Evolutionary conservation across 2,888 invertebrate genomes (phyloP).

Genomic region (Yponomeuta cagnagella): DNA sequence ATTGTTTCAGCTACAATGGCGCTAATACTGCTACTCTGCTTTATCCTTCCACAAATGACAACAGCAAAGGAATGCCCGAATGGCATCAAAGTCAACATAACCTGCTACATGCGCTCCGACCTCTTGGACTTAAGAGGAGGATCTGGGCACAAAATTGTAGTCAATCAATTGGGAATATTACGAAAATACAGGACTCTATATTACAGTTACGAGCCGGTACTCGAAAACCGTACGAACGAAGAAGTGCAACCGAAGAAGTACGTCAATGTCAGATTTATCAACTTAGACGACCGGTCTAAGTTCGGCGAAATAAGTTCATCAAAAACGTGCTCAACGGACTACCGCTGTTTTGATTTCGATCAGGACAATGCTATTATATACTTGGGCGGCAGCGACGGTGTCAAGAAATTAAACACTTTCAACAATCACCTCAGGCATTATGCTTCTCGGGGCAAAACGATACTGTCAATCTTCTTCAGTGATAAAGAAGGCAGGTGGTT

Average conservation of each 20-base stretch:
- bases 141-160: conserved; percentile 47
- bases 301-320: conserved; percentile 35
- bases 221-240: conserved; percentile 33
- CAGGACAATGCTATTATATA: conserved; percentile 50
- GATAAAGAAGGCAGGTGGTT: conserved; percentile 44
- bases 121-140: conserved; percentile 50
- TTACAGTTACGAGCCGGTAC: conserved; percentile 54
- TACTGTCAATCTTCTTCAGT: conserved; percentile 48
- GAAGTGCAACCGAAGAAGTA: conserved; percentile 33
- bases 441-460: conserved; percentile 51
- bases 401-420: conserved; percentile 41
- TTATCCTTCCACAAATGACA: conserved; percentile 17
- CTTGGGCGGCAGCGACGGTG: conserved; percentile 55
- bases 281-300: conserved; percentile 34
- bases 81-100: conserved; percentile 42
- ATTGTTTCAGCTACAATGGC: conserved; percentile 20
- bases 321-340: conserved; percentile 35
- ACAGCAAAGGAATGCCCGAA: conserved; percentile 35
- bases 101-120: conserved; percentile 47
- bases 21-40: not conserved
- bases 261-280: conserved; percentile 52
- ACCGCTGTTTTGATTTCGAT: conserved; percentile 57
- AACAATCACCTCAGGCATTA: conserved; percentile 37
- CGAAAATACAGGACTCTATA: conserved; percentile 43
- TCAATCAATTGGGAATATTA: conserved; percentile 48